phyloP scores from a whole-genome alignment of 53 echinoderm and acorn worm species.

The Mesocentrotus franciscanus region DNA sequence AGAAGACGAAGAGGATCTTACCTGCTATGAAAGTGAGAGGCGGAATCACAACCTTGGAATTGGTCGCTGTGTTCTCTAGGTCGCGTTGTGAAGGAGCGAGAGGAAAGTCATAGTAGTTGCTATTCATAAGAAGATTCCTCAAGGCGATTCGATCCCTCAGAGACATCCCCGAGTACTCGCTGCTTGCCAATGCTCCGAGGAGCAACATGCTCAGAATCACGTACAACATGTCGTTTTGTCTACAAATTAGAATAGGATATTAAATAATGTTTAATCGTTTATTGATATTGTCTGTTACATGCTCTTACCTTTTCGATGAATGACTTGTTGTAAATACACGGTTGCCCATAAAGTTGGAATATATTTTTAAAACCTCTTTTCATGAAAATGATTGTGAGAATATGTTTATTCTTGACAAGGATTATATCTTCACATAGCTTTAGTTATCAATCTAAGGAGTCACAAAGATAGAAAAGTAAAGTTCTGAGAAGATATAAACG shows the following conservation, averaged over 20 bases:
- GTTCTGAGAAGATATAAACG: too few species aligned
- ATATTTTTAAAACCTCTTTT: too few species aligned
- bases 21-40: conserved; percentile 50
- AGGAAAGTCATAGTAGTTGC: conserved; percentile 60
- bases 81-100: conserved; percentile 51
- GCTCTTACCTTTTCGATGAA: too few species aligned
- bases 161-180: conserved; percentile 56
- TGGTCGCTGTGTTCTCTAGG: conserved; percentile 52
- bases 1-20: neutral
- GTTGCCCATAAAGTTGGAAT: too few species aligned
- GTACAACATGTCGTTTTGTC: conserved; percentile 26
- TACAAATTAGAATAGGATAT: neutral
- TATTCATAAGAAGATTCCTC: conserved; percentile 42
- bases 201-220: conserved; percentile 46
- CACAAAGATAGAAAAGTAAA: too few species aligned
- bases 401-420: too few species aligned
- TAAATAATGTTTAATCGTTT: too few species aligned
- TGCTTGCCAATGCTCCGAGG: conserved; percentile 54
- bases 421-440: too few species aligned
- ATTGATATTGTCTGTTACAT: too few species aligned
- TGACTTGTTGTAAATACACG: too few species aligned
- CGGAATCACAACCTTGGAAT: conserved; percentile 55
- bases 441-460: too few species aligned
- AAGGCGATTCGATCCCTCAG: conserved; percentile 46
- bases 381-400: too few species aligned